phyloP scores from a whole-genome alignment of 1,140 invertebrate species.

The Phenacoccus solenopsis region DNA sequence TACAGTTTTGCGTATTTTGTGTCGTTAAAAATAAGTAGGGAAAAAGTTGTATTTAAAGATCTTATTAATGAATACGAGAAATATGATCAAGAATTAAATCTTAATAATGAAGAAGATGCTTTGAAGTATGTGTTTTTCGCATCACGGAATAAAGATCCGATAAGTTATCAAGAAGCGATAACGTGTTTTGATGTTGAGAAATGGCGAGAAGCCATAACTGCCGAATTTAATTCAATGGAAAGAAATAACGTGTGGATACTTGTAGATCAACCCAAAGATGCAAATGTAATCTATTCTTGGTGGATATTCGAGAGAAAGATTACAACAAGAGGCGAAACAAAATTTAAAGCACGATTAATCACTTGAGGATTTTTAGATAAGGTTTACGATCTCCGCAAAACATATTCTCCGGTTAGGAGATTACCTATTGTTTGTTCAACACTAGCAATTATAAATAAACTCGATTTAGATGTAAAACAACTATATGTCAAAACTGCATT shows the following conservation, averaged over 20 bases:
- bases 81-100: too few species aligned
- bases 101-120: too few species aligned
- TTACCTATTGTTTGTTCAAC: background rate
- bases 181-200: constrained; percentile 27
- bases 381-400: background rate
- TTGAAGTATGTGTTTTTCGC: too few species aligned
- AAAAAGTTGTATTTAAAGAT: too few species aligned
- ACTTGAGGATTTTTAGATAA: background rate
- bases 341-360: background rate
- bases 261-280: too few species aligned
- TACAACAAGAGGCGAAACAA: background rate
- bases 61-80: too few species aligned
- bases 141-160: too few species aligned
- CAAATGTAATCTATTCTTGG: too few species aligned
- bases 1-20: too few species aligned
- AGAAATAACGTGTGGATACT: constrained; percentile 25
- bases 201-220: constrained; percentile 30
- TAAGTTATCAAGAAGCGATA: constrained; percentile 31
- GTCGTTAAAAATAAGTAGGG: too few species aligned
- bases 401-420: constrained; percentile 18
- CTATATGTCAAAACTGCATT: constrained; percentile 35
- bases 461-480: constrained; percentile 24
- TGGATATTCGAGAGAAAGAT: background rate
- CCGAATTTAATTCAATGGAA: constrained; percentile 30
- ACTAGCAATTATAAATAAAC: constrained; percentile 1